Conservation (phyloP, 2,888 invertebrate genomes). For the Dasypogon diadema region DNA sequence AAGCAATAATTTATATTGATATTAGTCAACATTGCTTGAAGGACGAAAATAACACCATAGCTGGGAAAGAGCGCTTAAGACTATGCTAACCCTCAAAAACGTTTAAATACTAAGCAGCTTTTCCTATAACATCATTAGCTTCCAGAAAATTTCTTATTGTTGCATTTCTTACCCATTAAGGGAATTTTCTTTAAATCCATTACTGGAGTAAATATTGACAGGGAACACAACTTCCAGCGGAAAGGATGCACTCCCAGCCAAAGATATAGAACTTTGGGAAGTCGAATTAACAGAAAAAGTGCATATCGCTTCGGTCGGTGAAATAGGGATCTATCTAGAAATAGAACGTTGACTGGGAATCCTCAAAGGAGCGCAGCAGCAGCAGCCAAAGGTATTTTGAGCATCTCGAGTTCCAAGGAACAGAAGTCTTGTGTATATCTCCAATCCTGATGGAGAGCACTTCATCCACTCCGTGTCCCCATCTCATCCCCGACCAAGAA, state of each 20-base stretch:
- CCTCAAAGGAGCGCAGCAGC: neutral
- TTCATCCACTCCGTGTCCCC: neutral
- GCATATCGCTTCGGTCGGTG: neutral
- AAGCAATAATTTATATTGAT: no score
- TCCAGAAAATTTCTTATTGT: neutral
- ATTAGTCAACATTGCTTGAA: no score
- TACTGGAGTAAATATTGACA: constrained; percentile 11
- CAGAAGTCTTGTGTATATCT: constrained; percentile 2
- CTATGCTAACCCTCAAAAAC: no score
- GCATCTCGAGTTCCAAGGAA: neutral
- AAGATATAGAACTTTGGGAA: neutral
- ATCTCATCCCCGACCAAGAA: neutral
- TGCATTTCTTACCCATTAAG: constrained; percentile 22
- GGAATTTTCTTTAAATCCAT: constrained; percentile 21
- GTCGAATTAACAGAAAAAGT: constrained; percentile 18
- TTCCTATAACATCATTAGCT: no score
- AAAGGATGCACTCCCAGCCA: neutral
- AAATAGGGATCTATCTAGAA: constrained; percentile 7
- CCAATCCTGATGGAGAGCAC: neutral
- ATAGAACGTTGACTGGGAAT: neutral
- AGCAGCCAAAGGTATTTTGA: neutral
- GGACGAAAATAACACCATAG: no score
- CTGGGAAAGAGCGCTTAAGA: no score
- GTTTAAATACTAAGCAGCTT: no score
- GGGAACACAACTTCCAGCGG: neutral